These are phyloP conservation scores for Alligator mississippiensis DNA, from an alignment of 2,113 vertebrate genomes.

Conservation along the genomic window DNA sequence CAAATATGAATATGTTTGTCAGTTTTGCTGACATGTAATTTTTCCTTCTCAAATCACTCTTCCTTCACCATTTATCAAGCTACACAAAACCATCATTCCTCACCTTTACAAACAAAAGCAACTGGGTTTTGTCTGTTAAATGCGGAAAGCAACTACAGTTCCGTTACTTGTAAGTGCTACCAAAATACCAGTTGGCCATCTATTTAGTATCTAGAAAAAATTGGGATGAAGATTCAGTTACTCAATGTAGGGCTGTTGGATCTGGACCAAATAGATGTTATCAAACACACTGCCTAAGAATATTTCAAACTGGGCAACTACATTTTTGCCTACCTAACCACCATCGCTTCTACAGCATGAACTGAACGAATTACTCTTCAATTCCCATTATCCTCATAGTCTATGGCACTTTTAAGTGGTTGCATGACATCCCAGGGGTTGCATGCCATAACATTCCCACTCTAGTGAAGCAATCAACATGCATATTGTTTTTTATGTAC, in stretches of 20 bases:
- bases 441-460: neutral
- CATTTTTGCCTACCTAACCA: neutral
- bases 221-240: neutral
- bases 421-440: neutral
- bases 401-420: neutral
- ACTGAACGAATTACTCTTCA: neutral
- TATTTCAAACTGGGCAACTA: neutral
- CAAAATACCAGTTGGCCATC: accelerated
- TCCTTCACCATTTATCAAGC: slow-evolving; percentile 39
- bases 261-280: neutral
- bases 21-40: slow-evolving; percentile 62
- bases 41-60: slow-evolving; percentile 52
- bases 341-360: neutral
- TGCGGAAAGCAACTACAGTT: neutral
- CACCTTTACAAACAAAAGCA: neutral
- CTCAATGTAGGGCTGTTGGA: neutral
- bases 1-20: slow-evolving; percentile 49
- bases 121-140: neutral
- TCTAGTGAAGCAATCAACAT: accelerated
- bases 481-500: accelerated
- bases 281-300: too few species aligned
- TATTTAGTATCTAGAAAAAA: neutral
- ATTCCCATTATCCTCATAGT: neutral
- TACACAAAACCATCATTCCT: slow-evolving; percentile 8
- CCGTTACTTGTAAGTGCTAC: neutral